These are phyloP conservation scores for Metalampra italica DNA, from an alignment of 2,888 invertebrate species.

Conservation along the genomic window DNA sequence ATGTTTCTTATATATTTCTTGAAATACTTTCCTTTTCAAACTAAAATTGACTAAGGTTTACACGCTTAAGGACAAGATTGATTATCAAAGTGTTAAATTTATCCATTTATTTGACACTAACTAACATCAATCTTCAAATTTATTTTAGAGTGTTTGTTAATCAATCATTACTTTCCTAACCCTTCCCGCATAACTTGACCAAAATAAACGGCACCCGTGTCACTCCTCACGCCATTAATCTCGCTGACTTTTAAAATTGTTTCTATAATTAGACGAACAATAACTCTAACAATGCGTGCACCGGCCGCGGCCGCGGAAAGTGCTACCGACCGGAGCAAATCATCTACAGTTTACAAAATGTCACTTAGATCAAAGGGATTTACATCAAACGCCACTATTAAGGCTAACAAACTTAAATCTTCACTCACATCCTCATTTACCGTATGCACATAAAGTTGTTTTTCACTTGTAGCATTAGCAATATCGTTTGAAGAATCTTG, in stretches of 20 bases:
- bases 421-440: constrained; percentile 23
- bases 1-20: no score
- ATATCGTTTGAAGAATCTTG: constrained; percentile 11
- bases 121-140: not conserved
- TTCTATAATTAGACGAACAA: constrained; percentile 58
- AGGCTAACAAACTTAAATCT: constrained; percentile 39
- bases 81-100: not conserved
- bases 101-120: not conserved
- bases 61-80: no score
- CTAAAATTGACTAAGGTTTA: no score
- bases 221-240: constrained; percentile 56
- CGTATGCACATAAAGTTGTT: constrained; percentile 26
- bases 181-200: constrained; percentile 19
- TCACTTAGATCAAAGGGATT: constrained; percentile 67
- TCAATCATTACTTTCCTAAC: constrained; percentile 32
- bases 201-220: constrained; percentile 36
- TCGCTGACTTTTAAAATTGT: constrained; percentile 35
- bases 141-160: constrained; percentile 24
- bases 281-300: constrained; percentile 35
- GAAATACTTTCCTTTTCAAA: no score
- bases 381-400: constrained; percentile 61
- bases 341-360: constrained; percentile 68
- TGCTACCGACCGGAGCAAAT: constrained; percentile 55
- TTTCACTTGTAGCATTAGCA: constrained; percentile 13
- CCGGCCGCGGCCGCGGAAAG: constrained; percentile 39